Evolutionary conservation across 2,888 invertebrate species (phyloP).

Genomic region (Aleiodes testaceus): DNA sequence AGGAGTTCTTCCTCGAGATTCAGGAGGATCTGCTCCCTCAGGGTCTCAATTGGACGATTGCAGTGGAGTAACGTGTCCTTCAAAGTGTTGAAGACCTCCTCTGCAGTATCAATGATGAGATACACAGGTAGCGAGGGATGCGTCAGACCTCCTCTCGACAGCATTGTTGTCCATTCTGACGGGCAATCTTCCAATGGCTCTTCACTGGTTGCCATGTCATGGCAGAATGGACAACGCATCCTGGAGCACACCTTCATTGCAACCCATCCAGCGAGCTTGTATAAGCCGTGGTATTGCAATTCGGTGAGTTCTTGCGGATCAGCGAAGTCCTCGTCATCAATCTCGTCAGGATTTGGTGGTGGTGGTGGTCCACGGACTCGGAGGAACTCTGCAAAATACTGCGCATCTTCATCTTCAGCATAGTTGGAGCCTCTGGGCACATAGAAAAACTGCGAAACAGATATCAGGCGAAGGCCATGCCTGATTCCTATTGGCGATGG

Average conservation of each 20-base stretch:
- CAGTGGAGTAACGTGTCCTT: too few species aligned
- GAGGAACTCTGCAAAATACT: conserved; percentile 2
- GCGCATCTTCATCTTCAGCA: background rate
- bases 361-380: background rate
- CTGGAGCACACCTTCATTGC: background rate
- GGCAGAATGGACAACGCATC: too few species aligned
- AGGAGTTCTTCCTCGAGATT: too few species aligned
- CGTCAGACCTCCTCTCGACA: too few species aligned
- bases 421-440: conserved; percentile 13
- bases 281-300: background rate
- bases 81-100: too few species aligned
- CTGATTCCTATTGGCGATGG: background rate
- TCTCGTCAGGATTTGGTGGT: background rate
- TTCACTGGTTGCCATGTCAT: too few species aligned
- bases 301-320: background rate
- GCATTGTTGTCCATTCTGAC: too few species aligned
- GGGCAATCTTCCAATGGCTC: too few species aligned
- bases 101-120: too few species aligned
- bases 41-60: too few species aligned
- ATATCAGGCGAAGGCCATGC: background rate
- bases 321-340: background rate
- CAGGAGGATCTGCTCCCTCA: too few species aligned
- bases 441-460: conserved; percentile 3
- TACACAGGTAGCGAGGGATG: too few species aligned
- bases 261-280: conserved; percentile 20